Evolutionary conservation across 2,113 vertebrate genomes (phyloP).

Genomic region (Aythya baeri): DNA sequence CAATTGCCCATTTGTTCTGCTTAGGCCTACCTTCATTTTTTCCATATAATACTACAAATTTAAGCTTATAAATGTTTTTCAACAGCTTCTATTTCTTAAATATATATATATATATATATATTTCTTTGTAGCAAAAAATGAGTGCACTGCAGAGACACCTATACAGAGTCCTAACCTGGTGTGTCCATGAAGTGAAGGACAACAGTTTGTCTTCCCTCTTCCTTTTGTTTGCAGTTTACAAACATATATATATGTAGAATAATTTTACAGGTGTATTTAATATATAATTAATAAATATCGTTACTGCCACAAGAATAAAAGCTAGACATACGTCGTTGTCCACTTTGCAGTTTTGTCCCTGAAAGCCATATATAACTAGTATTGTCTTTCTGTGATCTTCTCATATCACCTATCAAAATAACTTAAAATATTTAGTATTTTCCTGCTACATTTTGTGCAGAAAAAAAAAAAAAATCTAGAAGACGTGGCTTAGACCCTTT

Average conservation of each 20-base stretch:
- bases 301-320: neutral
- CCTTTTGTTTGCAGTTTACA: neutral
- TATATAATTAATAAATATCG: neutral
- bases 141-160: neutral
- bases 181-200: neutral
- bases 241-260: neutral
- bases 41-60: neutral
- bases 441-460: neutral
- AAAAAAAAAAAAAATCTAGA: neutral
- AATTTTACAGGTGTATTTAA: neutral
- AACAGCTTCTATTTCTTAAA: neutral
- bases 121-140: neutral
- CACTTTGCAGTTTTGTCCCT: neutral
- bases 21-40: neutral
- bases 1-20: neutral
- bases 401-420: neutral
- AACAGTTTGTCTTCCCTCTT: neutral
- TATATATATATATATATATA: neutral
- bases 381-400: neutral
- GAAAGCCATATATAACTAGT: neutral
- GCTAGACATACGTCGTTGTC: neutral
- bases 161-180: neutral
- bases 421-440: constrained; percentile 21
- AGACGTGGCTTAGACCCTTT: neutral
- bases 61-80: neutral